Base-by-base conservation (phyloP, 2,113 vertebrate species). In the Mola mola region DNA sequence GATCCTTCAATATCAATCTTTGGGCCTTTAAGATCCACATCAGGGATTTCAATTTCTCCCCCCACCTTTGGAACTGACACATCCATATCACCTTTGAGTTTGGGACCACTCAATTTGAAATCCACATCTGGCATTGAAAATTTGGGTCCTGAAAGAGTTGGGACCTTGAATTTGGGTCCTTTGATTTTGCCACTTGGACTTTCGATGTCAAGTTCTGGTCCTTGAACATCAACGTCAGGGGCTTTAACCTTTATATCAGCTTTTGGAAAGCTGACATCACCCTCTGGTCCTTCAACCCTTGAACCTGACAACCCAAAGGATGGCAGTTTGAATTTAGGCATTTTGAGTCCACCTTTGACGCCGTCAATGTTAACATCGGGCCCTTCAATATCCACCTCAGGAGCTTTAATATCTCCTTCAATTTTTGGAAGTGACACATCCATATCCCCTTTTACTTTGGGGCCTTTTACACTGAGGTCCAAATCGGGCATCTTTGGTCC, bases 161-260 rank as follows among this genome's bases (percentile, higher is more conserved):
- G 84, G 38, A 90, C 66, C 8, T 84, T 81, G 2, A 92, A 11
- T 58, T 91, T 92, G 0, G 50, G 29, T 25, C 44, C 60, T 57
- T 63, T 63, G 21, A 68, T 19, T 17, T 52, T 49, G 1, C 34
- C 64, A 26, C 20, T 26, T 6, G 40, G 51, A 4, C 8, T 5
- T 3, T 66, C 42, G 28, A 29, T 13, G 3, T 68, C 21, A 9
- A 62, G 4, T 0, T 31, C n/a, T 36, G 69, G 63, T 2, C 46
- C 26, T 48, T 68, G 44, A 2, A 80, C 51, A 5, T 79, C 38
- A 4, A 65, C 1, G 10, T 53, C 20, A 10, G 74, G 66, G 1
- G 20, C 44, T 4, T 51, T 57, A 0, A 68, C 8, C 4, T 72
- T 38, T 49, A 72, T 66, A 16, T 57, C n/a, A 4, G 62, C 50